Base-by-base conservation (phyloP, 2,113 vertebrate genomes). In the Gadus macrocephalus region DNA sequence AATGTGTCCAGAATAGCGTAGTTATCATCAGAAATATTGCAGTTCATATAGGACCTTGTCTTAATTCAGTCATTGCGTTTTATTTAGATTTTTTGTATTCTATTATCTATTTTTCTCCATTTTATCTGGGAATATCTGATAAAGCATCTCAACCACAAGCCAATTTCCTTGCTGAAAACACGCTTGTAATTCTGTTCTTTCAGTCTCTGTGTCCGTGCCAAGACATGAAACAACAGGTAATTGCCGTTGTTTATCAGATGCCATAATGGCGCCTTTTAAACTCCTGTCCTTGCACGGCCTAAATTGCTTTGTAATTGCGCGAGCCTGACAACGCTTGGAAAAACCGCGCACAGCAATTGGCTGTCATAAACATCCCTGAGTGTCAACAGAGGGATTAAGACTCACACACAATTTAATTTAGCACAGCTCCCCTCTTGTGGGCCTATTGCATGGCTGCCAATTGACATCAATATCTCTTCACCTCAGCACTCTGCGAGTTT, bases 241-340 rank as follows among this genome's bases (percentile, higher is more conserved):
- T 87, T 85, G 83, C 80, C 72, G 75, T 81, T 75, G 80, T 83
- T 89, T 82, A 85, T 81, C 82, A 81, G 75, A 78, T 81, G 82
- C 74, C 69, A 83, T 87, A 86, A 89, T 89, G 76, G 83, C 62
- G 22, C 81, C 76, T 84, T 83, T 91, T 85, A 86, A 84, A 83
- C 75, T 38, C 58, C 58, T 73, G 42, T 75, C 64, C 71, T 71
- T 66, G 66, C 61, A 78, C 67, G 72, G 74, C 19, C 64, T 65
- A 85, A 91, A 90, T 86, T 90, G 88, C 82, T 86, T 78, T 69
- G 67, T 87, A 91, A 91, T 86, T 85, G 83, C 76, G 53, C 27
- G 64, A 20, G 62, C 61, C 61, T 90, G 84, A 89, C 89, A 89
- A 77, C 70, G 62, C 66, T 68, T 68, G 53, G 49, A 65, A 19